Base-by-base conservation (phyloP, 2,888 invertebrate species). In the Amphipoea oculea region DNA sequence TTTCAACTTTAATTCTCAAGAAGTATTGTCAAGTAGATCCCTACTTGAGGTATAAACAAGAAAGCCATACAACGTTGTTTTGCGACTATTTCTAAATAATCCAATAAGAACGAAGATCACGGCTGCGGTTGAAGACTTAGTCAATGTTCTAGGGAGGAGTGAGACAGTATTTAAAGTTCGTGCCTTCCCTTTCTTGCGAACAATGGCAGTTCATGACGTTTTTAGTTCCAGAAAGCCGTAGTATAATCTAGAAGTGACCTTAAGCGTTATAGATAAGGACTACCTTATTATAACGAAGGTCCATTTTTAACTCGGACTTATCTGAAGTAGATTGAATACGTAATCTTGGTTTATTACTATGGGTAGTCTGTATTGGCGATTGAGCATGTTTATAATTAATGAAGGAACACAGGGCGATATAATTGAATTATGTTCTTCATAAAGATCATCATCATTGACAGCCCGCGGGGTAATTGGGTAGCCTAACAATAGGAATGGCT, bases 71-170 rank as follows among this genome's bases (percentile, higher is more conserved):
- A 86, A 89, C 48, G 66, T 65, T 74, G 77, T 82, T 86, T 83
- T 76, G 76, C 77, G 29, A 71, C 54, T 81, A 76, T 86, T 84
- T 85, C 45, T 82, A 78, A 70, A 82, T 89, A 89, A 89, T 89
- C 89, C 89, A 89, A 89, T 89, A 86, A 84, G 65, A 70, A 63
- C 62, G 45, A 89, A 89, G 85, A 89, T 86, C 84, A 86, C 70
- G 77, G 87, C 73, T 81, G 78, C 36, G 74, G 69, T 83, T 48
- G 73, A 81, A 86, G 79, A 73, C 82, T 80, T 83, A 73, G 68
- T 67, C 76, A 54, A 66, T 72, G 65, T 72, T 73, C 73, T 20
- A 60, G 6, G 68, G 23, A 36, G 14, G 69, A 87, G 23, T 62
- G 62, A 68, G 76, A 81, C 45, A 57, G 73, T 54, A 23, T 66